Evolutionary conservation across 1,140 invertebrate genomes (phyloP).

Genomic region (Zaprionus lachaisei): DNA sequence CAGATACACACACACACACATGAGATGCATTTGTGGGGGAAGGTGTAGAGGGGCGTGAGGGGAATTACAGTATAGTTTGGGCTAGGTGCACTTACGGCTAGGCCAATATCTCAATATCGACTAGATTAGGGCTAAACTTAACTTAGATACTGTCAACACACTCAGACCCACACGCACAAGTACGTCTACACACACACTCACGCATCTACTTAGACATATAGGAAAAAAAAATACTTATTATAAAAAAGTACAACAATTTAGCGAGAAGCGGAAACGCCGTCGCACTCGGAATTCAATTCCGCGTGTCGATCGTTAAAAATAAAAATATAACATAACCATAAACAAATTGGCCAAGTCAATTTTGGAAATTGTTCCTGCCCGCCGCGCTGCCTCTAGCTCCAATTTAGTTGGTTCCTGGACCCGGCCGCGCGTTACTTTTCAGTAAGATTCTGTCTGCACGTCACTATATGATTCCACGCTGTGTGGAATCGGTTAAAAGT

Average conservation of each 20-base stretch:
- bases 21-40: constrained; percentile 3
- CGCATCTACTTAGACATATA: background rate
- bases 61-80: constrained; percentile 18
- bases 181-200: background rate
- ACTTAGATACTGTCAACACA: constrained; percentile 19
- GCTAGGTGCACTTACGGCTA: constrained; percentile 40
- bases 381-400: constrained; percentile 3
- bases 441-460: background rate
- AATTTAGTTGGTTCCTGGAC: background rate
- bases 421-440: background rate
- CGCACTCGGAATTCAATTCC: background rate
- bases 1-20: constrained; percentile 1
- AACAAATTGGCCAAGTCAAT: constrained; percentile 1
- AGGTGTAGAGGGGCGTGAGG: background rate
- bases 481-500: too few relatives aligned
- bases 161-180: background rate
- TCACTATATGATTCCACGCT: background rate
- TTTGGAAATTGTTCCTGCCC: constrained; percentile 6
- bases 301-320: background rate
- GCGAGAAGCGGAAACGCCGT: constrained; percentile 8
- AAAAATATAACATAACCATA: background rate
- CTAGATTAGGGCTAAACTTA: constrained; percentile 27
- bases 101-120: constrained; percentile 19
- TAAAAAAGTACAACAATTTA: constrained; percentile 13
- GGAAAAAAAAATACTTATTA: constrained; percentile 1